Percentiles rank a stretch among this genome's conserved stretches.
These are phyloP conservation scores for Prorops nasuta DNA, from an alignment of 1,140 invertebrate species.

Conservation along the genomic window DNA sequence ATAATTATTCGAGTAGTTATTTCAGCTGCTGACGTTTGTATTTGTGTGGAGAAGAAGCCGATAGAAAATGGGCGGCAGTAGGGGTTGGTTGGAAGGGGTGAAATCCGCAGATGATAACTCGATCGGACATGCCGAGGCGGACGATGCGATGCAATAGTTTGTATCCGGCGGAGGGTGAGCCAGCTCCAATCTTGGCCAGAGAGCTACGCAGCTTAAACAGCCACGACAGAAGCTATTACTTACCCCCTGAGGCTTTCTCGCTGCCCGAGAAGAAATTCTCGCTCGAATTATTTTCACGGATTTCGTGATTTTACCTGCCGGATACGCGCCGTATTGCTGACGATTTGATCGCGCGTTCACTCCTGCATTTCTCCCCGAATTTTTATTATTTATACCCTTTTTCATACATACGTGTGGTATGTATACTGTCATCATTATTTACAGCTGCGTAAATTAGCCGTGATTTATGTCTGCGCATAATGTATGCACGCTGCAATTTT, in stretches of 20 bases:
- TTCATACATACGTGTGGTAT: no score
- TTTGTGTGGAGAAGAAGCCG: no score
- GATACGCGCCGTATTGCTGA: no score
- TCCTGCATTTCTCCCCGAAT: no score
- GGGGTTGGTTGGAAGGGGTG: constrained; percentile 3
- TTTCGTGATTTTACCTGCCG: constrained; percentile 18
- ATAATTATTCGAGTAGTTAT: no score
- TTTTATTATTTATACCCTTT: no score
- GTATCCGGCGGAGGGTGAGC: constrained; percentile 36
- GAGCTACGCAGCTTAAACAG: constrained; percentile 36
- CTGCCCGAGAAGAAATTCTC: constrained; percentile 23
- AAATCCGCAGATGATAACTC: constrained; percentile 29
- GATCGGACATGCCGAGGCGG: constrained; percentile 41
- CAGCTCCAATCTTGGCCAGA: constrained; percentile 38
- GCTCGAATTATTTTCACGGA: constrained; percentile 38
- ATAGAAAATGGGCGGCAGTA: no score
- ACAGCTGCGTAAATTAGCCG: no score
- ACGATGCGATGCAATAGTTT: constrained; percentile 41
- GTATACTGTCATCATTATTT: no score
- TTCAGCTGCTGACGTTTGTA: no score
- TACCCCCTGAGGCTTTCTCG: constrained; percentile 23
- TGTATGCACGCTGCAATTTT: no score
- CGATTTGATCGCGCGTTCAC: not conserved
- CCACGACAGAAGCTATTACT: constrained; percentile 42
- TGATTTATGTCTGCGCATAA: no score